Conservation (phyloP, 1,140 invertebrate genomes). For the Magallana angulata region DNA sequence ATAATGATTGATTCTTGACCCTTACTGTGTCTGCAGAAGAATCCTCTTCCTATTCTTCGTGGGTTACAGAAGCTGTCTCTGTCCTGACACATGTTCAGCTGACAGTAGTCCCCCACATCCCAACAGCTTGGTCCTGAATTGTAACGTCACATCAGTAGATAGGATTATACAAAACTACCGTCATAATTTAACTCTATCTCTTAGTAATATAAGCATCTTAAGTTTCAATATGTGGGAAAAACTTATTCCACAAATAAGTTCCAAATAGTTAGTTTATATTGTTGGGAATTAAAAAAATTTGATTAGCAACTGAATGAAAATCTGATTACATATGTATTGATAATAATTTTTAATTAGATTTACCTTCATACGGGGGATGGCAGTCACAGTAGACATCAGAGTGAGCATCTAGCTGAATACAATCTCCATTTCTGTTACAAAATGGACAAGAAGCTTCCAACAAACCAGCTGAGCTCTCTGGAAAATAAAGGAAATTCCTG, state of each 20-base stretch:
- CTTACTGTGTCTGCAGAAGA: conserved; percentile 5
- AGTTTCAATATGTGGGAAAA: too few relatives aligned
- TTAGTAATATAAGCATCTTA: too few relatives aligned
- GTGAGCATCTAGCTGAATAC: not conserved
- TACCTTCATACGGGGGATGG: not conserved
- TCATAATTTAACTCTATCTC: too few relatives aligned
- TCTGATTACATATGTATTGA: too few relatives aligned
- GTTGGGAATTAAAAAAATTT: too few relatives aligned
- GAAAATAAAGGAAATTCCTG: not conserved
- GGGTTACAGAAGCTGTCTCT: not conserved
- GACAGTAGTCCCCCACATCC: not conserved
- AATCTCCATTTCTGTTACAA: conserved; percentile 6
- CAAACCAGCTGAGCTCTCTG: not conserved
- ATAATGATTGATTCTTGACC: not conserved
- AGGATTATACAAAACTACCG: too few relatives aligned
- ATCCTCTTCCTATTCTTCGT: not conserved
- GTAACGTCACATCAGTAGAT: too few relatives aligned
- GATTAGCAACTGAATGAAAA: too few relatives aligned
- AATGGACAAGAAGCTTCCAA: not conserved
- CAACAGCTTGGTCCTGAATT: not conserved
- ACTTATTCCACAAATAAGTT: too few relatives aligned
- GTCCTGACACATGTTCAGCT: not conserved
- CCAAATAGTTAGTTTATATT: too few relatives aligned
- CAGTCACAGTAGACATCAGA: not conserved
- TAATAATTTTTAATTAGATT: too few relatives aligned